These are phyloP conservation scores for Eupithecia inturbata DNA, from an alignment of 2,888 invertebrate genomes.

Conservation along the genomic window DNA sequence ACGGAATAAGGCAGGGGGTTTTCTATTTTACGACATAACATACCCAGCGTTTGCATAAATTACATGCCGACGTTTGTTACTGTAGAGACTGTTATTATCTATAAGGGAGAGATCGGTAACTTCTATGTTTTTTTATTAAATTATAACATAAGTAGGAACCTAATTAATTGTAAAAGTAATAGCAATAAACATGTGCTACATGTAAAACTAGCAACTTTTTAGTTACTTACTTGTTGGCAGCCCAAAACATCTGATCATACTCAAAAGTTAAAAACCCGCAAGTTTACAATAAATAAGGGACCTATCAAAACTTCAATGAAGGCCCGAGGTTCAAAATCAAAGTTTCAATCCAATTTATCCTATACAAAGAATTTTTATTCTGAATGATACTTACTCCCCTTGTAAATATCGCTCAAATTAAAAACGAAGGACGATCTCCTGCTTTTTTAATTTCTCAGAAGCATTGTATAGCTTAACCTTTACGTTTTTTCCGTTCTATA, in stretches of 20 bases:
- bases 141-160: background rate
- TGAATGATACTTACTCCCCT: too few relatives aligned
- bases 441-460: background rate
- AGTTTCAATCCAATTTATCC: slow-evolving; percentile 12
- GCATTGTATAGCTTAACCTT: background rate
- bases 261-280: background rate
- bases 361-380: slow-evolving; percentile 14
- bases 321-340: slow-evolving; percentile 14
- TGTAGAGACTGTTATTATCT: background rate
- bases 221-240: background rate
- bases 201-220: background rate
- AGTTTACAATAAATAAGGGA: background rate
- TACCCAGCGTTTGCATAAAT: background rate
- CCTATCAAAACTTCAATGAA: background rate
- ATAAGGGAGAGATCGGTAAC: background rate
- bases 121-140: background rate
- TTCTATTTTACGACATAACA: background rate
- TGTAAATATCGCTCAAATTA: background rate
- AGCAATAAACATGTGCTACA: background rate
- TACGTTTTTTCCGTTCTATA: too few relatives aligned
- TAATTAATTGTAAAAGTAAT: background rate
- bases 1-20: slow-evolving; percentile 23
- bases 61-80: background rate
- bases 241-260: background rate
- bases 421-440: background rate